These are phyloP conservation scores for Desmophyllum pertusum DNA, from an alignment of 92 coral and sea anemone genomes.

Conservation along the genomic window DNA sequence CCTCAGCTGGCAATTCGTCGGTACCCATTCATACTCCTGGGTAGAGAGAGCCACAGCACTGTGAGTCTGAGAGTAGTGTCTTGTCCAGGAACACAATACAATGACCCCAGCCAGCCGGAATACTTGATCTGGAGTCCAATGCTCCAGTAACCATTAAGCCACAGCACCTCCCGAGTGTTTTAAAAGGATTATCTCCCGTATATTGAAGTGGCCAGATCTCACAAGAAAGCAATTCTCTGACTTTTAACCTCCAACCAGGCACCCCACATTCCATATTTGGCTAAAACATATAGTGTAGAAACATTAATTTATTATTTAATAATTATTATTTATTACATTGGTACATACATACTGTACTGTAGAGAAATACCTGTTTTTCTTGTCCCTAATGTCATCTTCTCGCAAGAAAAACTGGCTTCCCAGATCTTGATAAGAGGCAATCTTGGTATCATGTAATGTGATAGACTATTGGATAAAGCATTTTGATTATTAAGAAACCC, in stretches of 20 bases:
- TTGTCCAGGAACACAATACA: no score
- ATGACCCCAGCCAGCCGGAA: no score
- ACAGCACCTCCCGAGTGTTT: no score
- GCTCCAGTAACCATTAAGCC: no score
- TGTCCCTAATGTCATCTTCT: slow-evolving; percentile 67
- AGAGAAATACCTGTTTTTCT: slow-evolving; percentile 74
- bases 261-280: neutral
- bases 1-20: no score
- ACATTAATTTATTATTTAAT: no score
- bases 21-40: no score
- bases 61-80: no score
- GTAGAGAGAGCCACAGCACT: no score
- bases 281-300: neutral
- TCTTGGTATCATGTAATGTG: slow-evolving; percentile 81
- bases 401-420: slow-evolving; percentile 90
- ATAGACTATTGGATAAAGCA: slow-evolving; percentile 65
- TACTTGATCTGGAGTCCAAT: no score
- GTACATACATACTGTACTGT: neutral
- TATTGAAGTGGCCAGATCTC: neutral
- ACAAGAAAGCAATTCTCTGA: no score
- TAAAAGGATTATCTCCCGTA: neutral
- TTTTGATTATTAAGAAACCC: neutral
- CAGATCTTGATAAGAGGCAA: slow-evolving; percentile 68
- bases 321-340: neutral
- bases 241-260: neutral